Base-by-base conservation (phyloP, 2,797 vertebrate genomes). In the Crocidura indochinensis region DNA sequence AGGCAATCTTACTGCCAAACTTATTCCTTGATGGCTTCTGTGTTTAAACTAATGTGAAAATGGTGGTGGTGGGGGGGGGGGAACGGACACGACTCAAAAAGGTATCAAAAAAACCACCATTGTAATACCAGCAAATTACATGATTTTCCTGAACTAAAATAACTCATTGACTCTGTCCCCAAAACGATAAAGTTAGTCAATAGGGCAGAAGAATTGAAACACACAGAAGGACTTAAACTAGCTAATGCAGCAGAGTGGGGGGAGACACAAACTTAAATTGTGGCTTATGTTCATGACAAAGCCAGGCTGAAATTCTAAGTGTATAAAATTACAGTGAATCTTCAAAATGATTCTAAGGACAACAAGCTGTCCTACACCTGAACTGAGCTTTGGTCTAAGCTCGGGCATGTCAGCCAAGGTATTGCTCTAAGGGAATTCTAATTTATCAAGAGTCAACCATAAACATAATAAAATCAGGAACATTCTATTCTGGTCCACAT, bases 11-110 rank as follows among this genome's bases (percentile, higher is more conserved):
- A 27, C 27, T 24, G 60, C 84, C 74, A 90, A 65, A 49, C 53
- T 51, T 7, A 73, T 4, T 10, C 51, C 81, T 22, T 19, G 38
- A 65, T 88, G n/a, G n/a, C 44, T 74, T 78, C 86, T 85, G 51
- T 89, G 46, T 80, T 78, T 90, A 92, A 22, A 56, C 92, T 71
- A 68, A 88, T 24, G 75, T 87, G 93, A 82, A 93, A 93, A 82
- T 2, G 19, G 76, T 8, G 0, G 24, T 12, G 31, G 62, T 49
- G 84, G 0, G 38, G 51, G 14, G 38, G n/a, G n/a, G n/a, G n/a
- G n/a, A n/a, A n/a, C n/a, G n/a, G n/a, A n/a, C n/a, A n/a, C n/a
- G n/a, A n/a, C 92, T 93, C 91, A 72, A 67, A 82, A 83, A 29
- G 2, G 5, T 84, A 71, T 85, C 29, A 72, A 38, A 38, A 87